A percentile compares a stretch with the other conserved stretches of the same genome.
These are phyloP conservation scores for western clawed frog (Xenopus tropicalis) DNA, from an alignment of 2,113 vertebrate genomes.

Conservation along the genomic window DNA sequence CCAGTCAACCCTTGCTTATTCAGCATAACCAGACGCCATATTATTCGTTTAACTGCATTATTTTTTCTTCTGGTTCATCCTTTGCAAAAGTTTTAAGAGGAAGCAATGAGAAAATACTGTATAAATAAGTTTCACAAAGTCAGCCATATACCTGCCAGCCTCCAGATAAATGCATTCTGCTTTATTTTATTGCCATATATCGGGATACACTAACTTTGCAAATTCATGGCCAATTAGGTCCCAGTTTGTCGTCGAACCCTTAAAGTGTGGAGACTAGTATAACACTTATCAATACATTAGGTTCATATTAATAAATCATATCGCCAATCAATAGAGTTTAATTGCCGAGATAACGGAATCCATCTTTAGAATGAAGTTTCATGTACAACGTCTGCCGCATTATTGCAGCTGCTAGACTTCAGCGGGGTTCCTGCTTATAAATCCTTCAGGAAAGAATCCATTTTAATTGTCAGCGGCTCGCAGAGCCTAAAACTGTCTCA, in stretches of 20 bases:
- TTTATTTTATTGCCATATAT: slow-evolving; percentile 5
- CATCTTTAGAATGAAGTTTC: slow-evolving; percentile 23
- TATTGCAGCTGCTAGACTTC: slow-evolving; percentile 23
- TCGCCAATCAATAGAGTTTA: slow-evolving; percentile 23
- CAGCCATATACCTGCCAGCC: background rate
- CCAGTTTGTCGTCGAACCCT: slow-evolving; percentile 3
- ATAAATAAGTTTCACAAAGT: background rate
- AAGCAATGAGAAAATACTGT: background rate
- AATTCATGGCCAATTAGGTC: background rate
- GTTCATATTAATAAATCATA: slow-evolving; percentile 34
- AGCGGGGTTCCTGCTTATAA: slow-evolving; percentile 33
- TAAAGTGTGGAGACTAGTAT: slow-evolving; percentile 14
- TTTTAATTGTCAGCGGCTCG: slow-evolving; percentile 31
- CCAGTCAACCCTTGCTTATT: too few species aligned
- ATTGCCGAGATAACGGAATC: slow-evolving; percentile 30
- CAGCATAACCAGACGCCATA: too few species aligned
- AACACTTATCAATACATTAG: slow-evolving; percentile 34
- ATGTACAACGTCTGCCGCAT: slow-evolving; percentile 21
- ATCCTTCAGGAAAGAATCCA: slow-evolving; percentile 42
- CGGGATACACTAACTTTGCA: background rate
- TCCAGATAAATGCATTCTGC: background rate
- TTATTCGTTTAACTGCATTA: too few species aligned
- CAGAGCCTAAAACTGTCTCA: too few species aligned
- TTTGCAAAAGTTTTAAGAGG: background rate
- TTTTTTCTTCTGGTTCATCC: too few species aligned